phyloP scores from a whole-genome alignment of 1,140 invertebrate species.

The Drosophila setifemur region DNA sequence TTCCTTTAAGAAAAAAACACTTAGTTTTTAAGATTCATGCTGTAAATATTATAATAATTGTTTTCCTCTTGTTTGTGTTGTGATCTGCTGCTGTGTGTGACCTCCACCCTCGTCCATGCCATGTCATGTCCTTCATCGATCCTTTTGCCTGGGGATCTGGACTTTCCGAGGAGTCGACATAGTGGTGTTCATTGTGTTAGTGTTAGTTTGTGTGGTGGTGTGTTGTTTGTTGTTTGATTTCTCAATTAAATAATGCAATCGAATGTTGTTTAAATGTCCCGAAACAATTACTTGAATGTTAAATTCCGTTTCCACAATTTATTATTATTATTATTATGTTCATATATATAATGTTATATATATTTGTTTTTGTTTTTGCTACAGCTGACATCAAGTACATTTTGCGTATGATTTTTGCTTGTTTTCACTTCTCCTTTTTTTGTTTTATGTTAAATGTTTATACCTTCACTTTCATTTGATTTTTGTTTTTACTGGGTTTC shows the following conservation, averaged over 20 bases:
- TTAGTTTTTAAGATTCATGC: slow-evolving; percentile 76
- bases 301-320: slow-evolving; percentile 39
- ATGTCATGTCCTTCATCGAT: too few species aligned
- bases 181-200: too few species aligned
- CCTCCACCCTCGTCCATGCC: too few species aligned
- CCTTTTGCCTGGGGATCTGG: too few species aligned
- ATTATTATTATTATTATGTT: slow-evolving; percentile 39
- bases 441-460: too few species aligned
- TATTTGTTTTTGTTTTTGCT: slow-evolving; percentile 42
- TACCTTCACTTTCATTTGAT: not conserved
- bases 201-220: not conserved
- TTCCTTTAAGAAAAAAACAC: slow-evolving; percentile 76
- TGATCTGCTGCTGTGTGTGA: too few species aligned
- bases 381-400: slow-evolving; percentile 77
- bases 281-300: slow-evolving; percentile 41
- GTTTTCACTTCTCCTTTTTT: slow-evolving; percentile 26
- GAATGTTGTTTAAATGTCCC: slow-evolving; percentile 32
- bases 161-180: too few species aligned
- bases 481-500: slow-evolving; percentile 18
- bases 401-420: slow-evolving; percentile 66
- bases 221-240: not conserved
- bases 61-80: slow-evolving; percentile 4
- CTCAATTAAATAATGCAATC: slow-evolving; percentile 43
- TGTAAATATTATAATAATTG: slow-evolving; percentile 60
- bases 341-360: slow-evolving; percentile 32